These are phyloP conservation scores for Seriola aureovittata DNA, from an alignment of 2,113 vertebrate species.

Conservation along the genomic window DNA sequence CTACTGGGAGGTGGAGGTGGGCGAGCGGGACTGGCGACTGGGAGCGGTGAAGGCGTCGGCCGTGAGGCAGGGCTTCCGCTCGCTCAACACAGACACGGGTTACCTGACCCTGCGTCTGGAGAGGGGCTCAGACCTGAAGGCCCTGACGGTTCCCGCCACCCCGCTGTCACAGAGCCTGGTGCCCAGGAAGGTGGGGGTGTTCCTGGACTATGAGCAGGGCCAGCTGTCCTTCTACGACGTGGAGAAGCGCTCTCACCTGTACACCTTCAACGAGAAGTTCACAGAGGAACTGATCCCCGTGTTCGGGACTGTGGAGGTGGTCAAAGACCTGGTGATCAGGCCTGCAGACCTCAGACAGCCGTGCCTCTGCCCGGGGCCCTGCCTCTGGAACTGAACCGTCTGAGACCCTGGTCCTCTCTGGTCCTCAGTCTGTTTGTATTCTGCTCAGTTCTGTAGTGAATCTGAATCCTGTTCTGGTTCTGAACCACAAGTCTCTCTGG, in stretches of 20 bases:
- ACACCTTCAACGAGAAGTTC: constrained; percentile 84
- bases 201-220: constrained; percentile 84
- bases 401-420: too few species aligned
- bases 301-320: constrained; percentile 85
- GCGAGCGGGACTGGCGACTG: constrained; percentile 91
- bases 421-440: constrained; percentile 15
- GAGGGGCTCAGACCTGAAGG: constrained; percentile 81
- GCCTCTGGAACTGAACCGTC: constrained; percentile 80
- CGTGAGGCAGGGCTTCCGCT: constrained; percentile 83
- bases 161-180: constrained; percentile 53
- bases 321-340: constrained; percentile 80
- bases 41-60: constrained; percentile 89
- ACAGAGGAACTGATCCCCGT: constrained; percentile 82
- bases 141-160: constrained; percentile 79
- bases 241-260: constrained; percentile 82
- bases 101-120: constrained; percentile 85
- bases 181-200: constrained; percentile 81
- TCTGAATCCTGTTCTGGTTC: constrained; percentile 5
- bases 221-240: constrained; percentile 87
- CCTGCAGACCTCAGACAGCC: constrained; percentile 67
- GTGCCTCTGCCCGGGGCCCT: constrained; percentile 83
- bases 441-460: not conserved
- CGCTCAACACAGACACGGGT: constrained; percentile 80
- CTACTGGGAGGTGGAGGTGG: constrained; percentile 90
- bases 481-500: constrained; percentile 15